Conservation (phyloP, 2,113 vertebrate genomes). For the Hemichromis elongatus region DNA sequence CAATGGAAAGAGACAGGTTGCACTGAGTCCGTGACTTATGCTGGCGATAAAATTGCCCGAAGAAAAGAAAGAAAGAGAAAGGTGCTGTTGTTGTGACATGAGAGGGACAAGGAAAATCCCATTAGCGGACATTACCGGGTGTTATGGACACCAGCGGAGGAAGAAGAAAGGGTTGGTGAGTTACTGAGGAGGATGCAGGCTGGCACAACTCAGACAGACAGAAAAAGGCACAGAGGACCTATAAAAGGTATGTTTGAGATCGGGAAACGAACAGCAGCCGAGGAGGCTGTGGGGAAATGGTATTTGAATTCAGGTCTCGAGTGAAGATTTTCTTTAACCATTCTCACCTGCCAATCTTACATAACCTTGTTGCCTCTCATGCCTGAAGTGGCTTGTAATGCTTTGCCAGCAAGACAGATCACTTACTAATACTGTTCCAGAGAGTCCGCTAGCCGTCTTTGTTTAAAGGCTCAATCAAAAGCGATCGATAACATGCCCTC, state of each 20-base stretch:
- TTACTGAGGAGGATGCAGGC: neutral
- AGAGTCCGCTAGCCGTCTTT: neutral
- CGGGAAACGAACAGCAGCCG: neutral
- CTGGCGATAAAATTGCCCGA: conserved; percentile 26
- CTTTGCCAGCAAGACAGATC: conserved; percentile 14
- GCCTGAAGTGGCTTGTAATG: conserved; percentile 9
- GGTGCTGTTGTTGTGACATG: conserved; percentile 33
- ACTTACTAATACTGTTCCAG: conserved; percentile 1
- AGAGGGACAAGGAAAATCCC: conserved; percentile 10
- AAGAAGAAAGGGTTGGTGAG: neutral
- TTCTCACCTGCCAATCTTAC: neutral
- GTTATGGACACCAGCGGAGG: neutral
- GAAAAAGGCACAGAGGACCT: neutral
- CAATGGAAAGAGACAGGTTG: conserved; percentile 20
- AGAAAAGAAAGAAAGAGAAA: conserved; percentile 14
- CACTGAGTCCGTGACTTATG: conserved; percentile 43
- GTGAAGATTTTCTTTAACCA: neutral
- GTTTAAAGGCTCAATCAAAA: conserved; percentile 22
- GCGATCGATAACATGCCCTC: neutral
- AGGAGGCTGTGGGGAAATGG: neutral
- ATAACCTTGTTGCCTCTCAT: conserved; percentile 8
- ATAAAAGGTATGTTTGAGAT: neutral
- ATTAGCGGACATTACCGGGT: conserved; percentile 37
- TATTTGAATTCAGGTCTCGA: neutral
- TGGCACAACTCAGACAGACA: neutral